These are phyloP conservation scores for Nasonia longicornis DNA, from an alignment of 1,140 invertebrate species.

Conservation along the genomic window DNA sequence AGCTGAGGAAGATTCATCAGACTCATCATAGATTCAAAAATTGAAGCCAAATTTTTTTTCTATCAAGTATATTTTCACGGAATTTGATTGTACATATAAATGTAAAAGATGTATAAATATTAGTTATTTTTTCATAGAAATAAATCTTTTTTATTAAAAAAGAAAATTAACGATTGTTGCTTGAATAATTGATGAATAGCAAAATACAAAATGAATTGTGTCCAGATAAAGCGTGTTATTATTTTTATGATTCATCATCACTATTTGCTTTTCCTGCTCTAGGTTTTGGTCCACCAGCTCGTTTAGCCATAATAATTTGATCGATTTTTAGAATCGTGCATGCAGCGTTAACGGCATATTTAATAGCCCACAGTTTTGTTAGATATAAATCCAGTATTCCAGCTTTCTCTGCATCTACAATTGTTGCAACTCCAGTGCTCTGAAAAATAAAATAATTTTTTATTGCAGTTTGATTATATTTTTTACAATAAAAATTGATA, in stretches of 20 bases:
- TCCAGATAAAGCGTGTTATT: neutral
- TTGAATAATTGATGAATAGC: conserved; percentile 13
- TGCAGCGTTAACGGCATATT: conserved; percentile 94
- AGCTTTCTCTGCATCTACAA: conserved; percentile 81
- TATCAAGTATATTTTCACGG: conserved; percentile 34
- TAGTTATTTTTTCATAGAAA: conserved; percentile 23
- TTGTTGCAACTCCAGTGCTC: conserved; percentile 72
- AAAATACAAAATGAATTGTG: conserved; percentile 23
- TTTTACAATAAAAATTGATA: neutral
- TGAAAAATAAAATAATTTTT: conserved; percentile 52
- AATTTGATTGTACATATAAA: conserved; percentile 6
- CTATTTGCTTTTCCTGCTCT: conserved; percentile 75
- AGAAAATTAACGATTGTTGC: conserved; percentile 8
- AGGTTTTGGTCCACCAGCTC: conserved; percentile 94
- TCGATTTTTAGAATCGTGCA: conserved; percentile 97
- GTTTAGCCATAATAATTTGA: conserved; percentile 98
- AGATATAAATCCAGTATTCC: conserved; percentile 88
- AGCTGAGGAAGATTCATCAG: conserved; percentile 81
- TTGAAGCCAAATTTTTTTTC: conserved; percentile 3
- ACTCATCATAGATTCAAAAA: conserved; percentile 40
- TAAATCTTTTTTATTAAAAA: conserved; percentile 32
- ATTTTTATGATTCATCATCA: conserved; percentile 75
- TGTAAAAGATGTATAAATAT: conserved; percentile 26
- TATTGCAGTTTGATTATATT: neutral
- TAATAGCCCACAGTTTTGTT: conserved; percentile 93